Percentiles rank a stretch among this genome's conserved stretches.
Evolutionary conservation across 2,888 invertebrate genomes (phyloP).

Genomic region (Caenorhabditis uteleia): DNA sequence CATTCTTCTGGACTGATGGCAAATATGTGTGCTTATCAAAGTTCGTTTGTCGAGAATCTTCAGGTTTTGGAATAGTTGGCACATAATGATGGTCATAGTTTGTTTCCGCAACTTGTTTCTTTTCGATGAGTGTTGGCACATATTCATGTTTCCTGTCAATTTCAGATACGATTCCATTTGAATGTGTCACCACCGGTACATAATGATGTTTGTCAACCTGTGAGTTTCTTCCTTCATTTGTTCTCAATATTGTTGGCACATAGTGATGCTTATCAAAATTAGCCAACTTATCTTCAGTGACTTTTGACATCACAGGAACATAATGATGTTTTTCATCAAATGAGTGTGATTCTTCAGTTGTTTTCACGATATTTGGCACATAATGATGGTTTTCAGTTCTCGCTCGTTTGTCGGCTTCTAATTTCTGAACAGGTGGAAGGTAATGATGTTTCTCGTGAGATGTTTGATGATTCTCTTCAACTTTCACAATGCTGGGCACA

Average conservation of each 20-base stretch:
- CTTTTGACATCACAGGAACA: background rate
- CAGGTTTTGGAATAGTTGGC: constrained; percentile 2
- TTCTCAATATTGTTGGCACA: constrained; percentile 1
- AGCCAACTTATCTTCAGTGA: background rate
- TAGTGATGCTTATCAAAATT: constrained; percentile 1
- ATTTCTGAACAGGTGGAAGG: constrained; percentile 3
- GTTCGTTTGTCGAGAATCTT: background rate
- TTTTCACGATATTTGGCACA: constrained; percentile 2
- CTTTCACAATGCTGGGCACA: constrained; percentile 6
- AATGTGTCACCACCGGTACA: background rate
- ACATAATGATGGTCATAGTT: constrained; percentile 16
- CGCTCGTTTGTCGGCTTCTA: background rate
- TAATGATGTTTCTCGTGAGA: constrained; percentile 2
- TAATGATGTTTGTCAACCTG: background rate
- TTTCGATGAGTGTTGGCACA: constrained; percentile 8
- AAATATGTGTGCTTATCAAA: constrained; percentile 1
- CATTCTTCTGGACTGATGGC: constrained; percentile 1
- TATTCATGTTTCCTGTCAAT: constrained; percentile 15
- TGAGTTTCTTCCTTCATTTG: background rate
- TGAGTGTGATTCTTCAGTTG: background rate
- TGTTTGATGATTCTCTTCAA: background rate
- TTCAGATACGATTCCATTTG: background rate
- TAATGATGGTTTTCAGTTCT: constrained; percentile 5
- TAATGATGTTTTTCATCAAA: constrained; percentile 17
- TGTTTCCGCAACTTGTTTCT: background rate